Percentiles rank a stretch among this genome's conserved stretches.
These are phyloP conservation scores for Meteorus colon DNA, from an alignment of 2,888 invertebrate species.

Conservation along the genomic window DNA sequence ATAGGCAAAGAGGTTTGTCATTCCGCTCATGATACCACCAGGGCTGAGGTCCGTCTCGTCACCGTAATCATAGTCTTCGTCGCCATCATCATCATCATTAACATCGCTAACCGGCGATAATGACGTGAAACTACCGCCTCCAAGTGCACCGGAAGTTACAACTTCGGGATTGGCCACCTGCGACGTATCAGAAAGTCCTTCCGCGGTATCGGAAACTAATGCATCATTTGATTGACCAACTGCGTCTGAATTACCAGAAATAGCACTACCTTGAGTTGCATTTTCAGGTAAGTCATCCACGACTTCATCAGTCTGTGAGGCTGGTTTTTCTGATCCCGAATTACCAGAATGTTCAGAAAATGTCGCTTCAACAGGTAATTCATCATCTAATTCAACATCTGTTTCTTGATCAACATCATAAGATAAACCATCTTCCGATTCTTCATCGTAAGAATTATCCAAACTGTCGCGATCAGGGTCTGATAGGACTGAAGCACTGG, in stretches of 20 bases:
- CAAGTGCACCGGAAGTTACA: slow-evolving; percentile 31
- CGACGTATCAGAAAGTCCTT: slow-evolving; percentile 27
- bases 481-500: slow-evolving; percentile 8
- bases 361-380: not conserved
- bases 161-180: slow-evolving; percentile 25
- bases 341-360: slow-evolving; percentile 33
- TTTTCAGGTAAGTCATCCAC: slow-evolving; percentile 20
- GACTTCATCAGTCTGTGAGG: slow-evolving; percentile 22
- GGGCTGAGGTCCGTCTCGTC: slow-evolving; percentile 69
- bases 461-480: slow-evolving; percentile 44
- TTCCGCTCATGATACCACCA: slow-evolving; percentile 74
- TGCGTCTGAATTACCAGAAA: slow-evolving; percentile 19
- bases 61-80: slow-evolving; percentile 33
- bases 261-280: slow-evolving; percentile 4
- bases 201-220: slow-evolving; percentile 30
- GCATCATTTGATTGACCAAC: slow-evolving; percentile 48
- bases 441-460: not conserved
- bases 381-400: slow-evolving; percentile 35
- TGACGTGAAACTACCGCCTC: slow-evolving; percentile 46
- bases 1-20: slow-evolving; percentile 75
- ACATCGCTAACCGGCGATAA: slow-evolving; percentile 36
- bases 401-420: slow-evolving; percentile 45
- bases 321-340: slow-evolving; percentile 31
- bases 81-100: slow-evolving; percentile 47
- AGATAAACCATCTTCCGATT: slow-evolving; percentile 3